Evolutionary conservation across 2,797 vertebrate genomes (phyloP).

Genomic region (Characodon lateralis): DNA sequence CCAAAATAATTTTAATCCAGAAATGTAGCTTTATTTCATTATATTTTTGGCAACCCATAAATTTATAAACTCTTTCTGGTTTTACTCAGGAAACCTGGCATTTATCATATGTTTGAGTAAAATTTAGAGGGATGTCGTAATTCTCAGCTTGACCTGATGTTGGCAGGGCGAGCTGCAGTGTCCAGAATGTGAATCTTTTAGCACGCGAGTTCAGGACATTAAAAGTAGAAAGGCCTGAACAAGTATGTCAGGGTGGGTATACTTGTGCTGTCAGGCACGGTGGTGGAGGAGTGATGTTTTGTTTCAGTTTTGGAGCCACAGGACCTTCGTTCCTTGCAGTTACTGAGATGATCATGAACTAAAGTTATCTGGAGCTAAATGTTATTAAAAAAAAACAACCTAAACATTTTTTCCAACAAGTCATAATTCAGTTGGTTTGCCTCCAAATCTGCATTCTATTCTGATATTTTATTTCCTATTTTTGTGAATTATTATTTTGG

Average conservation of each 20-base stretch:
- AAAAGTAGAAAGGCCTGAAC: neutral
- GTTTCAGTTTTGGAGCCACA: neutral
- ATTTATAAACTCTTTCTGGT: neutral
- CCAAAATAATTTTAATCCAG: too few species aligned
- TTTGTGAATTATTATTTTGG: neutral
- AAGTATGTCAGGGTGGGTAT: neutral
- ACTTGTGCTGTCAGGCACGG: neutral
- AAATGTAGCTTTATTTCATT: neutral
- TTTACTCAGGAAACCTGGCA: neutral
- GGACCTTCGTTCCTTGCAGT: neutral
- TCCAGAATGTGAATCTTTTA: neutral
- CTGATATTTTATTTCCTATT: neutral
- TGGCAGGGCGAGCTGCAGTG: neutral
- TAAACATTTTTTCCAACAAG: neutral
- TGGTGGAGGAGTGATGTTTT: neutral
- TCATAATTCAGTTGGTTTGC: neutral
- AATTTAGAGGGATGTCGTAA: neutral
- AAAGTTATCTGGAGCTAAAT: neutral
- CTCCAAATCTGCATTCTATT: neutral
- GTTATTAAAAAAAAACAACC: neutral
- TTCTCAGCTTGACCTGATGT: slow-evolving; percentile 2
- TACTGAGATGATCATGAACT: neutral
- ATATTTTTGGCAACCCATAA: too few species aligned
- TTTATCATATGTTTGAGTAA: neutral
- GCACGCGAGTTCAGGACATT: neutral